A percentile compares a stretch with the other conserved stretches of the same genome.
phyloP scores from a whole-genome alignment of 2,888 invertebrate species.

The Epinotia ramella region DNA sequence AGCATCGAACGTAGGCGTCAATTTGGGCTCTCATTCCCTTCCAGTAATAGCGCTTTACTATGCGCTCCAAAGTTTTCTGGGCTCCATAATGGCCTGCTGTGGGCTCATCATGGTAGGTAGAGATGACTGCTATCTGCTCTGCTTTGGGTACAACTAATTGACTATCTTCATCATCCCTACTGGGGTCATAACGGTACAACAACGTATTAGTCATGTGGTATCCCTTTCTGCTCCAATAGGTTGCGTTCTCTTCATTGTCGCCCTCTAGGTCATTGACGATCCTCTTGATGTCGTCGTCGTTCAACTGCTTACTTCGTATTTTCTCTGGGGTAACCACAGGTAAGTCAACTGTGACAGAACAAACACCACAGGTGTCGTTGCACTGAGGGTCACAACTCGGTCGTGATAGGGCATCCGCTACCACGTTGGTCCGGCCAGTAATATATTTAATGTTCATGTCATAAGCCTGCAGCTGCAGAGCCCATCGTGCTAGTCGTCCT shows the following conservation, averaged over 20 bases:
- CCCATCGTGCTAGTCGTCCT: conserved; percentile 72
- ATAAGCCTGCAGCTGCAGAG: conserved; percentile 58
- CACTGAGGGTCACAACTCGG: neutral
- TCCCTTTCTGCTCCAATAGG: conserved; percentile 51
- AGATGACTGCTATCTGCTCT: conserved; percentile 49
- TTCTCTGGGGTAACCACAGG: neutral
- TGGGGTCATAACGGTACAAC: conserved; percentile 49
- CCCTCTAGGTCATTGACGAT: conserved; percentile 26
- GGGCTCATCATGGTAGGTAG: conserved; percentile 48
- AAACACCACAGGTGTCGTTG: too few relatives aligned
- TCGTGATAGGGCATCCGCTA: conserved; percentile 61
- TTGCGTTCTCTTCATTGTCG: conserved; percentile 48
- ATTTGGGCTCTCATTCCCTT: conserved; percentile 48
- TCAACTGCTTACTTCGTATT: conserved; percentile 13
- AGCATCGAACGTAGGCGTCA: neutral
- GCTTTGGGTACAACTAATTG: conserved; percentile 52
- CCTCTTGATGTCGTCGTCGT: neutral
- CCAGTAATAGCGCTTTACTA: conserved; percentile 50
- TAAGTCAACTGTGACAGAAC: too few relatives aligned
- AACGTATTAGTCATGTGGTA: conserved; percentile 52
- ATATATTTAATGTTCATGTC: conserved; percentile 60
- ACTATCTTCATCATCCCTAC: conserved; percentile 46
- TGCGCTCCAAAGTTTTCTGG: conserved; percentile 43
- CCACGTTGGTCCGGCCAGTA: conserved; percentile 59
- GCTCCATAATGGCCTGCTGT: conserved; percentile 50